phyloP scores from a whole-genome alignment of 2,113 vertebrate genomes.

The Carettochelys insculpta region DNA sequence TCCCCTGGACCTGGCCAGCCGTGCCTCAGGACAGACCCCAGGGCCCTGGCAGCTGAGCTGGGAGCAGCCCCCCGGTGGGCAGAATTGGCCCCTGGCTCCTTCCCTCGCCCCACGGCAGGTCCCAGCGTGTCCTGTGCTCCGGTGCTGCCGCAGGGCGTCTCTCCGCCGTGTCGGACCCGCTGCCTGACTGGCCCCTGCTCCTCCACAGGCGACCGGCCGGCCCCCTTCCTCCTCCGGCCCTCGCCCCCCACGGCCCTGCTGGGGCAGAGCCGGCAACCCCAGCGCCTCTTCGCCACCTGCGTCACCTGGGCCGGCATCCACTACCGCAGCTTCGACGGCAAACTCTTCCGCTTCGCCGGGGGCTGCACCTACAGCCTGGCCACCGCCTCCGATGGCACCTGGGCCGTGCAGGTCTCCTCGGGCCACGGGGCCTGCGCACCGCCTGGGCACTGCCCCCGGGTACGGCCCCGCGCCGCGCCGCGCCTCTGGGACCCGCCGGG shows the following conservation, averaged over 20 bases:
- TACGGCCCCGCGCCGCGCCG: conserved; percentile 32
- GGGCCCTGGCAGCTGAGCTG: too few species aligned
- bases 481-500: neutral
- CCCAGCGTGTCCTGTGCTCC: conserved; percentile 50
- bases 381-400: conserved; percentile 79
- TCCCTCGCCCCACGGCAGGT: conserved; percentile 58
- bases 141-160: too few species aligned
- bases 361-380: conserved; percentile 86
- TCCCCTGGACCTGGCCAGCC: too few species aligned
- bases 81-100: neutral
- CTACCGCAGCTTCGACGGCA: conserved; percentile 87
- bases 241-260: accelerated
- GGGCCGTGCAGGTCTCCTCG: conserved; percentile 79
- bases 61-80: too few species aligned
- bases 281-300: conserved; percentile 79
- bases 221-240: conserved; percentile 58
- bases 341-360: conserved; percentile 86
- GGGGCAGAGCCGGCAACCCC: neutral
- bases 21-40: too few species aligned
- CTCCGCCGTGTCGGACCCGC: accelerated
- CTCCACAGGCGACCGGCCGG: conserved; percentile 65
- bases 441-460: conserved; percentile 77
- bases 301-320: conserved; percentile 86
- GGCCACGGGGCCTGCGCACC: conserved; percentile 57
- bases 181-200: accelerated